Percentiles rank a stretch among this genome's conserved stretches.
Conservation (phyloP, 2,797 vertebrate genomes). For the Lepilemur ruficaudatus region DNA sequence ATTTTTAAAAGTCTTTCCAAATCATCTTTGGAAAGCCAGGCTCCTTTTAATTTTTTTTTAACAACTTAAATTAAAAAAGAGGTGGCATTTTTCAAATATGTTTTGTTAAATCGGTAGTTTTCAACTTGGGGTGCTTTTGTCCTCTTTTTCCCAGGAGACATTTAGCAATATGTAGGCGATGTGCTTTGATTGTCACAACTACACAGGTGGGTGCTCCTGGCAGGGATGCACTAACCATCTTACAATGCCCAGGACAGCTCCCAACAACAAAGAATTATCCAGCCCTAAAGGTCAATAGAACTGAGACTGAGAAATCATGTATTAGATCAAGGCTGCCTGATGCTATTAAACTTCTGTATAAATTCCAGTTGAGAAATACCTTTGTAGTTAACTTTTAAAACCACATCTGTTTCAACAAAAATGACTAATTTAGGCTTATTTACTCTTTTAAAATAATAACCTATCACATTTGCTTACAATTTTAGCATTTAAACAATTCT, state of each 20-base stretch:
- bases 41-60: neutral
- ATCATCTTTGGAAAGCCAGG: neutral
- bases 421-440: neutral
- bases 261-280: neutral
- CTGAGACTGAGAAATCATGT: neutral
- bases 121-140: neutral
- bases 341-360: neutral
- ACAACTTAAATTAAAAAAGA: neutral
- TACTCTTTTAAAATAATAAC: neutral
- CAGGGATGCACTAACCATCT: neutral
- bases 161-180: neutral
- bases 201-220: neutral
- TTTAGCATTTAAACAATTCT: neutral
- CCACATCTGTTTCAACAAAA: neutral
- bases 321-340: neutral
- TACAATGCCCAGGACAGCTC: neutral
- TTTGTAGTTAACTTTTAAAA: conserved; percentile 7
- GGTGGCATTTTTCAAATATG: neutral
- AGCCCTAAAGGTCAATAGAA: neutral
- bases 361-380: neutral
- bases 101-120: conserved; percentile 6
- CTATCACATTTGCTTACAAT: neutral
- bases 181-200: neutral
- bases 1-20: neutral
- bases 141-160: neutral